Evolutionary conservation across 1,140 invertebrate species (phyloP).

Genomic region (Anadara kagoshimensis): DNA sequence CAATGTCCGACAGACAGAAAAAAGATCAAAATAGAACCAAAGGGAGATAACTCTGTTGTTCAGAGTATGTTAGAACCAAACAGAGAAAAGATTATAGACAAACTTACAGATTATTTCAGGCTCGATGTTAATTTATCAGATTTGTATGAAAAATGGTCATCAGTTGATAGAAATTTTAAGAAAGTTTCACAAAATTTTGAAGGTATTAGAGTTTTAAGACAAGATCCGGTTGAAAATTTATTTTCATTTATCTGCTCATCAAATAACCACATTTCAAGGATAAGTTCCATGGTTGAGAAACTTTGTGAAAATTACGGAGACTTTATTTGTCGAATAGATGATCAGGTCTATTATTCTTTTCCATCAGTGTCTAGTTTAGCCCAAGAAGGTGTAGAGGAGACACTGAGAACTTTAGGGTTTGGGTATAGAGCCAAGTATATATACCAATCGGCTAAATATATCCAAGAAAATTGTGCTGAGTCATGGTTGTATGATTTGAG

Average conservation of each 20-base stretch:
- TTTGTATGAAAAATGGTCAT: constrained; percentile 85
- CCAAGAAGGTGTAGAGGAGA: constrained; percentile 72
- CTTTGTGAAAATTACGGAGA: constrained; percentile 88
- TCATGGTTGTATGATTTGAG: constrained; percentile 84
- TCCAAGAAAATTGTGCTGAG: constrained; percentile 78
- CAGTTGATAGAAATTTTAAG: constrained; percentile 83
- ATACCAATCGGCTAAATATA: constrained; percentile 50
- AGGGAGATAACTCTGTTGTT: too few relatives aligned
- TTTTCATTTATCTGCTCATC: constrained; percentile 98
- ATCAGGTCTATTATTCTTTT: constrained; percentile 84
- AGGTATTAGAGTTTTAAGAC: constrained; percentile 92
- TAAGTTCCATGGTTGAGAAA: constrained; percentile 91
- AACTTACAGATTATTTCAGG: constrained; percentile 75
- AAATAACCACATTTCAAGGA: constrained; percentile 94
- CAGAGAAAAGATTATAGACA: constrained; percentile 4
- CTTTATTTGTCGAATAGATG: constrained; percentile 82
- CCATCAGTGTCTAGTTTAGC: constrained; percentile 83
- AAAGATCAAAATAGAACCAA: too few relatives aligned
- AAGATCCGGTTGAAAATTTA: constrained; percentile 94
- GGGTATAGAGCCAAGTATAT: constrained; percentile 86
- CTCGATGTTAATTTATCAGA: constrained; percentile 79
- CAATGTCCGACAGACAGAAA: too few relatives aligned
- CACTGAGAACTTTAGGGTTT: constrained; percentile 86
- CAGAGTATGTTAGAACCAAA: background rate
- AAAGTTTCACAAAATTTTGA: constrained; percentile 80